Percentiles rank a stretch among this genome's conserved stretches.
Evolutionary conservation across 2,888 invertebrate species (phyloP).

Genomic region (Holacanthella duospinosa): DNA sequence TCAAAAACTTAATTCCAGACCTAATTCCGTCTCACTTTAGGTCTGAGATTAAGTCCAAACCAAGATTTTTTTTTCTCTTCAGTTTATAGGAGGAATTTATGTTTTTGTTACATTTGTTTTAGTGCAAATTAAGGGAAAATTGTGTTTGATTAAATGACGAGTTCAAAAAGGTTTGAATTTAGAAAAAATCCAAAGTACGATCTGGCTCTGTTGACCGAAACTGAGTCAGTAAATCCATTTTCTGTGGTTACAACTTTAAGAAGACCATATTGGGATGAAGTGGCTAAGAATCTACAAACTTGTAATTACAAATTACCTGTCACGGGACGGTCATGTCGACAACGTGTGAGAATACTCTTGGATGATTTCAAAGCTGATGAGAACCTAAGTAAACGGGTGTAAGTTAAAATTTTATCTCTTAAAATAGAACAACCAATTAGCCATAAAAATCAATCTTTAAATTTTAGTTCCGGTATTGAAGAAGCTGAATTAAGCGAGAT

Average conservation of each 20-base stretch:
- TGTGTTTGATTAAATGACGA: neutral
- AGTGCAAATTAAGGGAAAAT: neutral
- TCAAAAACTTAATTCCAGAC: conserved; percentile 32
- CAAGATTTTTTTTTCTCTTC: no score
- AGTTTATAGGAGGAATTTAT: neutral
- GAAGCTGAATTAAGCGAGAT: neutral
- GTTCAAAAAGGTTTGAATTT: neutral
- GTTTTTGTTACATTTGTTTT: neutral
- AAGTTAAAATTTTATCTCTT: no score
- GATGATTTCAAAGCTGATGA: neutral
- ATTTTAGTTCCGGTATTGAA: neutral
- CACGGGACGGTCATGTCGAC: neutral
- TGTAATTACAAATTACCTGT: neutral
- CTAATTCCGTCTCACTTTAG: conserved; percentile 22
- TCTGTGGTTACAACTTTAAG: neutral
- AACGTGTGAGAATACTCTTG: neutral
- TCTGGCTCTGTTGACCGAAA: neutral
- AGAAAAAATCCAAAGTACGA: neutral
- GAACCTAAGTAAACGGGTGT: no score
- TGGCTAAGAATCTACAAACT: neutral
- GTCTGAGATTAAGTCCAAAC: neutral
- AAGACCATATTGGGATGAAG: neutral
- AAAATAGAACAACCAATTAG: neutral
- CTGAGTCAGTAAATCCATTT: neutral
- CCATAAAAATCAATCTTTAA: neutral